Evolutionary conservation across 2,888 invertebrate genomes (phyloP), one percentile per base, ranked within the genome.

Genomic region (Polietes domitor): DNA sequence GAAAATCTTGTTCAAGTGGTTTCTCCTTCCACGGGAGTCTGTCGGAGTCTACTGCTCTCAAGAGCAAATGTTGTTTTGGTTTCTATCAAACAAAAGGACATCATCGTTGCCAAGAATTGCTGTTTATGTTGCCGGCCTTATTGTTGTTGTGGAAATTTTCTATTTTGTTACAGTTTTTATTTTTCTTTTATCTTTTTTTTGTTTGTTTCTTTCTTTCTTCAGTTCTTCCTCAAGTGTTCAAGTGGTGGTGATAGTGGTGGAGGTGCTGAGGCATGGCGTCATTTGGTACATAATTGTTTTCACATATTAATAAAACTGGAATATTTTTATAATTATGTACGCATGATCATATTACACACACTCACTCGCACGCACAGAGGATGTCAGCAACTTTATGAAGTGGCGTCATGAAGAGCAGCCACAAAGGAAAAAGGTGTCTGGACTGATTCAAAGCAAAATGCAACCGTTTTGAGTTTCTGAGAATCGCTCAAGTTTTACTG

Each of bases 1-100:
- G 5, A 19, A 75, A 55, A 47, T 26, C 15, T 47, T 83, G 71
- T 75, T 80, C 77, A 80, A 83, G 83, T 83, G 83, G 50, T 77
- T 80, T 76, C 50, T 17, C 37, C 37, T 10, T 7, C 37, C 10
- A 37, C 10, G 6, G 37, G 6, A 37, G 37, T 32, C 7, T 32
- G n/a, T n/a, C n/a, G 3, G 32, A 37, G 9, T 28, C 21, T 73
- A 15, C 21, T 47, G n/a, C 2, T 55, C 15, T 58, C 41, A 7
- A 28, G 7, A 32, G 50, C 63, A 72, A 71, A 6, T 28, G 53
- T 71, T 32, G 15, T 76, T 77, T 75, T 77, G 28, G 43, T 80
- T 17, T 63, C 55, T 77, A 65, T 47, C 10, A 17, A n/a, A 9
- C 19, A 32, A 63, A 80, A 83, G 71, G 80, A 83, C 74, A 71